A percentile compares a stretch with the other conserved stretches of the same genome.
Evolutionary conservation across 1,140 invertebrate species (phyloP).

Genomic region (Ceratosolen fusciceps): DNA sequence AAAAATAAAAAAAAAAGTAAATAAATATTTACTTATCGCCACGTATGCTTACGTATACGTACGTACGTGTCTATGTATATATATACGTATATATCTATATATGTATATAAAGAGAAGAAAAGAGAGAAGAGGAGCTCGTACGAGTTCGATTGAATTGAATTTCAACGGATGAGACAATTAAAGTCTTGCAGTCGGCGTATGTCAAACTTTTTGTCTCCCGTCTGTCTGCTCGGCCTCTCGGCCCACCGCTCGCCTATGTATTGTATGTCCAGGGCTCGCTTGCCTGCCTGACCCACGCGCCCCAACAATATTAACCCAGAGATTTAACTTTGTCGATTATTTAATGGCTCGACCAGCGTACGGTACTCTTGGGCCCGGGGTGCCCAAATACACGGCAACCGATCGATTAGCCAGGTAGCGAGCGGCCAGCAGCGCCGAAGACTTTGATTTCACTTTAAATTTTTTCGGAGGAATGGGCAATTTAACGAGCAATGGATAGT

Average conservation of each 20-base stretch:
- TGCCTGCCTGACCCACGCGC: too few relatives aligned
- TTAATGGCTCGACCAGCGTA: neutral
- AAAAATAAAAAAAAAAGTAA: neutral
- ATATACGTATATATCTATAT: too few relatives aligned
- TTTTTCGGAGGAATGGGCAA: too few relatives aligned
- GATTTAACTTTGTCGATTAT: neutral
- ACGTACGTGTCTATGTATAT: too few relatives aligned
- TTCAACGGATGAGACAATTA: neutral
- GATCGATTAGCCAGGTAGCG: too few relatives aligned
- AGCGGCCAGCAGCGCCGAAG: too few relatives aligned
- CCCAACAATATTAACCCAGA: neutral
- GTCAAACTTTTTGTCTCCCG: neutral
- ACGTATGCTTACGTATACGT: too few relatives aligned
- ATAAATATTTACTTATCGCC: too few relatives aligned
- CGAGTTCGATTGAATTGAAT: neutral
- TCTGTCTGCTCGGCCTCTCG: neutral
- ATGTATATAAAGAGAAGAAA: neutral
- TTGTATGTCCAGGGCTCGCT: too few relatives aligned
- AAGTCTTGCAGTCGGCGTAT: neutral
- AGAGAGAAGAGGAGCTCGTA: too few relatives aligned
- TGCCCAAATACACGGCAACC: conserved; percentile 1
- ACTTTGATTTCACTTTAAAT: too few relatives aligned
- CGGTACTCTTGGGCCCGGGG: neutral
- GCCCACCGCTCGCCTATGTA: neutral
- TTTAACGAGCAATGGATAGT: too few relatives aligned